Base-by-base conservation (phyloP, 2,113 vertebrate genomes). In the Pristiophorus japonicus region DNA sequence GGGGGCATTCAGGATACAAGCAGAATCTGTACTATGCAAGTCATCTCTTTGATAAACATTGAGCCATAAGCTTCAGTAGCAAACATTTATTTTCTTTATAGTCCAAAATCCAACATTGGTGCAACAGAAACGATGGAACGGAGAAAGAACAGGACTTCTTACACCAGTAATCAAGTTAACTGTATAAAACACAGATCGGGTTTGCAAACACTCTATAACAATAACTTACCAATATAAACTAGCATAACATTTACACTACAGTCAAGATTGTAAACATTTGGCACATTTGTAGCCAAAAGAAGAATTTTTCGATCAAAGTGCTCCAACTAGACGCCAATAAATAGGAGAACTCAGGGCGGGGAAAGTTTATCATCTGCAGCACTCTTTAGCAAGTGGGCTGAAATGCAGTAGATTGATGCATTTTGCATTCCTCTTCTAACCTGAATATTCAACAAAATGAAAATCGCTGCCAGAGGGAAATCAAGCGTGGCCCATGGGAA, bases 401-500 rank as follows among this genome's bases (percentile, higher is more conserved):
- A 88, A 93, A 93, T 66, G 63, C 62, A 22, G 91, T 24, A 93
- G 87, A 90, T 62, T 59, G 22, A 90, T 34, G 51, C 87, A 62
- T 27, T 90, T 90, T 90, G 87, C 87, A 90, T 90, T 90, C 1
- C 11, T 65, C 94, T 95, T 59, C 93, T 70, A 95, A 95, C 67
- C 95, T 95, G 95, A 95, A 59, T 55, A 59, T 66, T 45, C 55
- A 95, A 4, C 70, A 55, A 59, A 45, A 63, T 20, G 14, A 93
- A 20, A n/a, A n/a, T n/a, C n/a, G n/a, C 3, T 65, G 51, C 87
- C 59, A n/a, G 96, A 96, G 97, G 97, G 95, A 95, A 97, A 96
- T 98, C 98, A 98, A 97, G 98, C 98, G 96, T 98, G 98, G 97
- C 98, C 98, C 96, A 98, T 98, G 62, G 98, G 98, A 97, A 99